Evolutionary conservation across 2,113 vertebrate genomes (phyloP), one percentile per base, ranked within the genome.

Genomic region (Henicopernis longicauda): DNA sequence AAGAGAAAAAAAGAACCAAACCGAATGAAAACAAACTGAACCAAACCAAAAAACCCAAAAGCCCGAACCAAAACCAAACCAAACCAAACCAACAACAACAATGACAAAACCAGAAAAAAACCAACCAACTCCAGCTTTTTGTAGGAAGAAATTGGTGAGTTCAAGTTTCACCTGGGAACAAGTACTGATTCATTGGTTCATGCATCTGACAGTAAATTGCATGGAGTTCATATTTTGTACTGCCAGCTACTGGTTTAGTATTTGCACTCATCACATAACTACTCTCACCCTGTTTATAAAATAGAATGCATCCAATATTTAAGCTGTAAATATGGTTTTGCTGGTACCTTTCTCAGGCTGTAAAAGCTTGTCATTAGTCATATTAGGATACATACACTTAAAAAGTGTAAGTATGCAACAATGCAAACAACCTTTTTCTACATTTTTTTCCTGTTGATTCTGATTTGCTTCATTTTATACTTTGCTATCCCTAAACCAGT

Each of bases 61-160:
- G 5, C 21, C 7, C 0, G 0, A 59, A 54, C 19, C 19, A 54
- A 7, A 55, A 18, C 2, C 17, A 45, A 44, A 19, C 13, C 8
- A 11, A 66, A 34, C 5, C 20, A 65, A 42, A 19, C 6, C 6
- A 42, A 47, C 26, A 44, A 45, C 9, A 79, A 36, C 21, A 44
- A 31, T 32, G 23, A 10, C 7, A 36, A 81, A 36, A 9, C 1
- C 4, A 50, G 23, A 23, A 27, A 44, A 72, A 77, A 38, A 3
- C 13, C 19, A 38, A 22, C 9, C 10, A 18, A 26, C 6, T 26
- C 31, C 10, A 73, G 4, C 5, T 23, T 83, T 82, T 55, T 44
- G 16, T 34, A n/a, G 25, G 40, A 90, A 71, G 47, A 61, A 23
- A 3, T 16, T 47, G 17, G 4, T 42, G 31, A 72, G 13, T 31